A percentile compares a stretch with the other conserved stretches of the same genome.
These are phyloP conservation scores for Corydoras sp. DNA, from an alignment of 2,113 vertebrate genomes.

Conservation along the genomic window DNA sequence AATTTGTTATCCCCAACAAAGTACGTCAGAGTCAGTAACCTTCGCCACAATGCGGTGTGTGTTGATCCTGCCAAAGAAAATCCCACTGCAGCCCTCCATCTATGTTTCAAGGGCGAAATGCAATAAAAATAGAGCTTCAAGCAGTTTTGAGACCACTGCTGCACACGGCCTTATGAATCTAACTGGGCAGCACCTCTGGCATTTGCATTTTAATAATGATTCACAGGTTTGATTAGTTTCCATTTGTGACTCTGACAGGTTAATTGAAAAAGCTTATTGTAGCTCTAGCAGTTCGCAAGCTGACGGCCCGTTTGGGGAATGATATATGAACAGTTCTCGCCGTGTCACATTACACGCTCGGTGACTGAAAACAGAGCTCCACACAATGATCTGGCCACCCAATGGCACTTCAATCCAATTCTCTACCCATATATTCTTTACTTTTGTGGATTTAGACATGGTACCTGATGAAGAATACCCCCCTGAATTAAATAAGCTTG, in stretches of 20 bases:
- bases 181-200: conserved; percentile 4
- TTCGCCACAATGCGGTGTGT: too few relatives aligned
- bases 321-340: conserved; percentile 35
- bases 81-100: too few relatives aligned
- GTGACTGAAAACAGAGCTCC: conserved; percentile 24
- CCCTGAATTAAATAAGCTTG: conserved; percentile 10
- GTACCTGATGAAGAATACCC: conserved; percentile 15
- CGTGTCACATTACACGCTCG: conserved; percentile 11
- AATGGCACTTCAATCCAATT: conserved; percentile 1
- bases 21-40: too few relatives aligned
- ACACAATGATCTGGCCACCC: conserved; percentile 13
- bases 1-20: too few relatives aligned
- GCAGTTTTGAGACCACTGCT: too few relatives aligned
- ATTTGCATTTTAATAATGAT: conserved; percentile 48
- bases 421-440: conserved; percentile 4
- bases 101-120: too few relatives aligned
- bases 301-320: conserved; percentile 19
- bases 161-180: too few relatives aligned
- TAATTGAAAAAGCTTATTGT: conserved; percentile 37
- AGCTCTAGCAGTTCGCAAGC: not conserved
- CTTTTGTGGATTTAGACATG: conserved; percentile 5
- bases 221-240: conserved; percentile 37
- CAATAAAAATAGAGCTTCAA: too few relatives aligned
- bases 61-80: too few relatives aligned
- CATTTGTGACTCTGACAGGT: conserved; percentile 37